Base-by-base conservation (phyloP, 1,140 invertebrate species). In the Mizuhopecten yessoensis region DNA sequence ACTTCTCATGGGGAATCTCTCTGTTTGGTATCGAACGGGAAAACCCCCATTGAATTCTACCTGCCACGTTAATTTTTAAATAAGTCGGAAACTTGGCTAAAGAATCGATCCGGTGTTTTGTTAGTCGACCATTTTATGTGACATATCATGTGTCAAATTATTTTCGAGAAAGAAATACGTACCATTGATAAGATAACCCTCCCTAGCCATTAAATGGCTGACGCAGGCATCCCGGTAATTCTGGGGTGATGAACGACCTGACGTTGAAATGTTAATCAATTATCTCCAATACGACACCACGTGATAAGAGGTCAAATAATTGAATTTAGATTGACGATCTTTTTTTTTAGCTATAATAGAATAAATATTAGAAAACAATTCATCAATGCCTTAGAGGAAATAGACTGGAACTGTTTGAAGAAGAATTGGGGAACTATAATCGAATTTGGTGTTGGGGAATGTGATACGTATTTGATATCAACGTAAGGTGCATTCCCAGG, bases 321-420 rank as follows among this genome's bases (percentile, higher is more conserved):
- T 17, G 57, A 75, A 75, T 75, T 75, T 75, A 75, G 57, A 75
- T 75, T n/a, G 1, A 75, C n/a, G n/a, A n/a, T n/a, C n/a, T n/a
- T n/a, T n/a, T n/a, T n/a, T n/a, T n/a, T n/a, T n/a, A n/a, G n/a
- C n/a, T 13, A 17, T 10, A 49, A 49, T 2, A 17, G 45, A 49
- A 49, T 49, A 10, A 2, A 49, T 20, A 49, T 49, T 49, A 49
- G 20, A 49, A 15, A 10, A 13, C 20, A 20, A 49, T 23, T 10
- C 45, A 49, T 49, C 45, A 49, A 10, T 20, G 45, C 20, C 11
- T 49, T 5, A 23, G 13, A 49, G 2, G 3, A 2, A 20, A 49
- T 5, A 9, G 20, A 49, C 20, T 13, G 1, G 20, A 49, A 49
- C 11, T 49, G 45, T 20, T 17, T 49, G 15, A 23, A 20, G 45